Percentiles rank a stretch among this genome's conserved stretches.
These are phyloP conservation scores for Tethya wilhelma DNA, from an alignment of 37 sponge, comb jelly and placozoan species.

Conservation along the genomic window DNA sequence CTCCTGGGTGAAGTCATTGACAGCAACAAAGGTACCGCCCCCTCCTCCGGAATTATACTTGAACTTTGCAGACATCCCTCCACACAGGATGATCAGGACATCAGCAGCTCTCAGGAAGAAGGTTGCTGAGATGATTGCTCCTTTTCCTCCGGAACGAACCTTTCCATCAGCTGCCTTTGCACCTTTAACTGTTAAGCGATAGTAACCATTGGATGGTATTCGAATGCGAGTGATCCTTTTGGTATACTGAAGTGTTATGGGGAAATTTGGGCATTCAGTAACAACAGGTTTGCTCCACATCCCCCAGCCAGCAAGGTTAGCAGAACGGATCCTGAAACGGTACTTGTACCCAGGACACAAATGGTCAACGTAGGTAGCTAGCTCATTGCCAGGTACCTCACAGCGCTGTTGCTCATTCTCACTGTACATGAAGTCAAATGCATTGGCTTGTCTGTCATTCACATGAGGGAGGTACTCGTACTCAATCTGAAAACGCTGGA, in stretches of 20 bases:
- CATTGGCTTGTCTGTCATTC: not conserved
- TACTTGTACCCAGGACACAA: conserved; percentile 57
- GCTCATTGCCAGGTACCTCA: conserved; percentile 32
- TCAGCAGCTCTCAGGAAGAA: conserved; percentile 65
- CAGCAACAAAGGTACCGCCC: conserved; percentile 73
- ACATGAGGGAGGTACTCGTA: conserved; percentile 46
- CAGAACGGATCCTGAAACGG: conserved; percentile 68
- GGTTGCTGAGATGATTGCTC: conserved; percentile 61
- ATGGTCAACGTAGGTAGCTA: conserved; percentile 34
- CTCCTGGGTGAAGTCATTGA: conserved; percentile 50
- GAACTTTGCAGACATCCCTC: conserved; percentile 58
- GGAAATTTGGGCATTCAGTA: conserved; percentile 51
- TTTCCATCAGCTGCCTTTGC: conserved; percentile 66
- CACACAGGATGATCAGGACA: conserved; percentile 60
- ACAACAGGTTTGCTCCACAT: conserved; percentile 70
- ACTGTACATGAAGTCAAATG: not conserved
- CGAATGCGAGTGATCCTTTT: conserved; percentile 42
- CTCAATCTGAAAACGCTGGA: conserved; percentile 54
- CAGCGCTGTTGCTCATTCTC: conserved; percentile 16
- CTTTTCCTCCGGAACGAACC: conserved; percentile 54
- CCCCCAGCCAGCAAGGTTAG: conserved; percentile 72
- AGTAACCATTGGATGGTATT: conserved; percentile 52
- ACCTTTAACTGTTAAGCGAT: conserved; percentile 67
- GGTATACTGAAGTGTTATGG: conserved; percentile 34
- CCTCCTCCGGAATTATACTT: conserved; percentile 67